Conservation (phyloP, 92 coral and sea anemone species). For the Hydrozoanthus gracilis region DNA sequence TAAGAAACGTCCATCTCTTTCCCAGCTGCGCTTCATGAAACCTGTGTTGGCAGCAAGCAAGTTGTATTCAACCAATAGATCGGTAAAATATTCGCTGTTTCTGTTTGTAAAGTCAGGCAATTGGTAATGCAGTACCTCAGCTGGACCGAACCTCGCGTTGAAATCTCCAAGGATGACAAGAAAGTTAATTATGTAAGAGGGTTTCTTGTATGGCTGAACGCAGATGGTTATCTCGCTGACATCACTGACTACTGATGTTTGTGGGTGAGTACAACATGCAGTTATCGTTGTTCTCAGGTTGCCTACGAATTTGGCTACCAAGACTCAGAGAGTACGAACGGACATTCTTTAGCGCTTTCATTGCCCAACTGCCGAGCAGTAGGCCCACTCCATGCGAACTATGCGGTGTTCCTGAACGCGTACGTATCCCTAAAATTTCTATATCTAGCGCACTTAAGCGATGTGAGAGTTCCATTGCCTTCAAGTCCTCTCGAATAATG, state of each 20-base stretch:
- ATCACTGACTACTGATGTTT: background rate
- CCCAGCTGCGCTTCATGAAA: conserved; percentile 9
- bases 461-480: conserved; percentile 28
- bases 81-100: conserved; percentile 3
- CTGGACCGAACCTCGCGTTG: conserved; percentile 5
- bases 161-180: conserved; percentile 16
- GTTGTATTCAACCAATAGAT: conserved; percentile 12
- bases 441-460: conserved; percentile 2
- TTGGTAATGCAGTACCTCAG: conserved; percentile 8
- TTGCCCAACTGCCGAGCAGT: conserved; percentile 10
- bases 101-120: background rate
- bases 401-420: conserved; percentile 15
- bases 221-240: background rate
- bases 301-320: background rate
- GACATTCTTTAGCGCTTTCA: background rate
- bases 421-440: conserved; percentile 1
- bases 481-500: conserved; percentile 11
- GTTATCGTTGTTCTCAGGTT: conserved; percentile 1
- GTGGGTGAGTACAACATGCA: conserved; percentile 9
- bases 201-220: conserved; percentile 6
- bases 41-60: conserved; percentile 4
- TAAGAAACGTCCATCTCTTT: conserved; percentile 4
- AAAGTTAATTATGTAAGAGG: background rate
- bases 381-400: conserved; percentile 14
- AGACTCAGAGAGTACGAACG: background rate